These are phyloP conservation scores for Thera obeliscata DNA, from an alignment of 2,888 invertebrate species.

Conservation along the genomic window DNA sequence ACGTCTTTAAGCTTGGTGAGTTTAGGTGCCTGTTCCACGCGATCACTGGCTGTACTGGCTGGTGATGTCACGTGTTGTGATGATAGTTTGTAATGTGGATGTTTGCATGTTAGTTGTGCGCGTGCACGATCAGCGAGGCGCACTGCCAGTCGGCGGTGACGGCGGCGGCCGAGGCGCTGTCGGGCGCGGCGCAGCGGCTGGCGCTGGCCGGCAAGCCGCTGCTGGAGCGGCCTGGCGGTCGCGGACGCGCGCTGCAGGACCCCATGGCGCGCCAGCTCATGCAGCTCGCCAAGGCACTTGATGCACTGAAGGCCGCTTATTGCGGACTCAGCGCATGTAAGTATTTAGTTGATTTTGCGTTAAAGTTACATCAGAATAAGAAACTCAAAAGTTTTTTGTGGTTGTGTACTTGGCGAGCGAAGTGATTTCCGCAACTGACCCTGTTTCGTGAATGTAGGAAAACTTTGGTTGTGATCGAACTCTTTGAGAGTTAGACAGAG, in stretches of 20 bases:
- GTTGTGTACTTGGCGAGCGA: too few species aligned
- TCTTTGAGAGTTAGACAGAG: neutral
- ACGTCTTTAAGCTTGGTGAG: too few species aligned
- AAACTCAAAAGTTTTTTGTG: too few species aligned
- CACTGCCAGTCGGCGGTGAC: conserved; percentile 72
- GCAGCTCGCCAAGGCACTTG: conserved; percentile 61
- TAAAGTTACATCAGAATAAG: too few species aligned
- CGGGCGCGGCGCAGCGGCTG: conserved; percentile 54
- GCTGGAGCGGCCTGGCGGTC: conserved; percentile 55
- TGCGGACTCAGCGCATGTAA: conserved; percentile 39
- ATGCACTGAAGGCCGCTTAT: conserved; percentile 57
- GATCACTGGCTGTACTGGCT: too few species aligned
- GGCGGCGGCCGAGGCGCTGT: conserved; percentile 57
- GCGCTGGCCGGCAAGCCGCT: conserved; percentile 54
- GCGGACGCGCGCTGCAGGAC: conserved; percentile 39
- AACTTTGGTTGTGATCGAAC: too few species aligned
- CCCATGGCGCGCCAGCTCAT: conserved; percentile 47
- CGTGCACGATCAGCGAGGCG: conserved; percentile 64
- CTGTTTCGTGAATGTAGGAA: too few species aligned
- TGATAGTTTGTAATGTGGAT: too few species aligned
- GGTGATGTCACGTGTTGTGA: too few species aligned
- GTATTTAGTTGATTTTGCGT: too few species aligned
- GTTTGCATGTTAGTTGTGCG: conserved; percentile 54
- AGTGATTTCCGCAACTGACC: too few species aligned
- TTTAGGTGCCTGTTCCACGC: too few species aligned